Evolutionary conservation across 2,113 vertebrate species (phyloP).

Genomic region (Sphyrna mokarran): DNA sequence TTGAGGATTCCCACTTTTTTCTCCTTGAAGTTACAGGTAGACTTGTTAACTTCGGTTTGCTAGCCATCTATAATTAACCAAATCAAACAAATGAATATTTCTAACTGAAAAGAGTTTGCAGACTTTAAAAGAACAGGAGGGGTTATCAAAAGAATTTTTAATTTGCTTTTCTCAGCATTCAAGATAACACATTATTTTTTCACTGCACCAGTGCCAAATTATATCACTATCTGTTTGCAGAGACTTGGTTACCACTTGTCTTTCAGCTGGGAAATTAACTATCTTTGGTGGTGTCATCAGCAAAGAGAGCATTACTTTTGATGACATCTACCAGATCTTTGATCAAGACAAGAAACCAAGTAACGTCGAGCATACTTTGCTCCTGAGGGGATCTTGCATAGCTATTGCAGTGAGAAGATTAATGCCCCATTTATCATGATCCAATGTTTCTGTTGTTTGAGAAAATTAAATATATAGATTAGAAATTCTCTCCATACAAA

Average conservation of each 20-base stretch:
- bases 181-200: constrained; percentile 4
- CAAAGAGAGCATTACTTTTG: background rate
- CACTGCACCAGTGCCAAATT: background rate
- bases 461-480: background rate
- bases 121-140: background rate
- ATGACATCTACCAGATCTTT: constrained; percentile 1
- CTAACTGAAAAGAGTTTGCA: background rate
- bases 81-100: background rate
- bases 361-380: background rate
- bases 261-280: constrained; percentile 9
- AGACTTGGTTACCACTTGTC: constrained; percentile 15
- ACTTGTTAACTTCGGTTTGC: background rate
- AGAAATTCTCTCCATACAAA: background rate
- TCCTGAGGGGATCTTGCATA: background rate
- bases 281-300: background rate
- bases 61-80: background rate
- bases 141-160: background rate
- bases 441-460: background rate
- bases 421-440: background rate
- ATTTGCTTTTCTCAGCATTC: background rate
- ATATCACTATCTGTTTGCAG: background rate
- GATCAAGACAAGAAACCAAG: background rate
- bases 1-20: background rate
- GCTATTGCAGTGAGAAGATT: background rate
- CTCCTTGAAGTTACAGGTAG: background rate